Evolutionary conservation across 2,888 invertebrate genomes (phyloP).

Genomic region (Smittia aterrima): DNA sequence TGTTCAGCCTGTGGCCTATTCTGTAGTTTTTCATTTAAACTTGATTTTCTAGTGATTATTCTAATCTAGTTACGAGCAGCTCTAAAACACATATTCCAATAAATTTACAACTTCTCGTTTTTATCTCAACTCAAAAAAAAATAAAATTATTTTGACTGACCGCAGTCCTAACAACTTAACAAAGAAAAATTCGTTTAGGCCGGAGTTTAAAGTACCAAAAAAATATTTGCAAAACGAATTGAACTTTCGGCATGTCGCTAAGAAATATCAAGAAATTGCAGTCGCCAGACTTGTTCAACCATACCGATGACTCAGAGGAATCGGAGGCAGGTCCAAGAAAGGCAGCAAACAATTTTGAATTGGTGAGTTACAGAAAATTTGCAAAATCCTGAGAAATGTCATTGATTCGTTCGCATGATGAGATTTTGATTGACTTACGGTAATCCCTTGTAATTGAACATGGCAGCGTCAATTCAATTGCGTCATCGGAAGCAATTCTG

Average conservation of each 20-base stretch:
- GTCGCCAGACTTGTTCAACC: slow-evolving; percentile 19
- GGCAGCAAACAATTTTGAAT: slow-evolving; percentile 27
- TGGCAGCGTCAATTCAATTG: too few species aligned
- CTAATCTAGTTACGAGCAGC: too few species aligned
- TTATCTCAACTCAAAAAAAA: too few species aligned
- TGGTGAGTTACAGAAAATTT: slow-evolving; percentile 13
- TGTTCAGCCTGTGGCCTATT: too few species aligned
- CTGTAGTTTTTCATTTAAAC: too few species aligned
- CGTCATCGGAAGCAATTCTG: neutral
- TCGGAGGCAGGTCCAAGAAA: slow-evolving; percentile 27
- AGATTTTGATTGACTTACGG: neutral
- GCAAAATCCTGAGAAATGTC: neutral
- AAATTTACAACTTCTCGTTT: too few species aligned
- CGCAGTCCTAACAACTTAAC: too few species aligned
- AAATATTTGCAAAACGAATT: neutral
- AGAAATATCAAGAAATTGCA: slow-evolving; percentile 33
- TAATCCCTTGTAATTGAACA: neutral
- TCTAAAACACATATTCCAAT: too few species aligned
- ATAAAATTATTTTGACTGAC: too few species aligned
- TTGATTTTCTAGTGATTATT: too few species aligned
- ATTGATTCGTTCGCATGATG: neutral
- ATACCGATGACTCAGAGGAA: slow-evolving; percentile 28
- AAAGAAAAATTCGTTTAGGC: too few species aligned
- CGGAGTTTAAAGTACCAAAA: too few species aligned
- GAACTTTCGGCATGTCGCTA: slow-evolving; percentile 13